phyloP scores from a whole-genome alignment of 2,888 invertebrate genomes.

The Diarsia brunnea region DNA sequence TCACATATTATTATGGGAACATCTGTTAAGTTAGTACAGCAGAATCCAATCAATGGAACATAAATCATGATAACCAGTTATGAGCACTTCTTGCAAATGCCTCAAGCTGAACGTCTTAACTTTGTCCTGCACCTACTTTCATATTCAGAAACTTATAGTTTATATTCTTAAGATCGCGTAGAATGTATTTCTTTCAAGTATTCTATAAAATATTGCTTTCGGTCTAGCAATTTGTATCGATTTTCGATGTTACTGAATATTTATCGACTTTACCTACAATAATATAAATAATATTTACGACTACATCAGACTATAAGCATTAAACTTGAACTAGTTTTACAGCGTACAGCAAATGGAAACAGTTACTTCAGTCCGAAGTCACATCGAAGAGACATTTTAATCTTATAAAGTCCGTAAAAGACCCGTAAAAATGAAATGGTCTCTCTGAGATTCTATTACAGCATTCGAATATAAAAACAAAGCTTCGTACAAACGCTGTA shows the following conservation, averaged over 20 bases:
- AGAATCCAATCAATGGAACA: constrained; percentile 10
- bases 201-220: not conserved
- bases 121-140: constrained; percentile 5
- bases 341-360: constrained; percentile 5
- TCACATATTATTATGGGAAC: not conserved
- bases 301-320: constrained; percentile 1
- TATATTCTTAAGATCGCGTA: not conserved
- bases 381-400: constrained; percentile 59
- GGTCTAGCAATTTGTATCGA: not conserved
- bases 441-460: constrained; percentile 62
- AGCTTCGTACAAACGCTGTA: constrained; percentile 20
- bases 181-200: not conserved
- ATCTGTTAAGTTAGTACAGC: not conserved
- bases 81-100: constrained; percentile 17
- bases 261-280: not conserved
- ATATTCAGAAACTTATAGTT: constrained; percentile 11
- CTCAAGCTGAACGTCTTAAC: constrained; percentile 16
- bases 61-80: constrained; percentile 14
- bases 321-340: constrained; percentile 23
- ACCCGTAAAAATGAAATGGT: constrained; percentile 61
- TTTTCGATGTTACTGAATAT: not conserved
- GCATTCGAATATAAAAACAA: constrained; percentile 45
- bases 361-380: constrained; percentile 38
- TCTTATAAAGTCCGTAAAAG: constrained; percentile 59
- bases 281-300: constrained; percentile 31